These are phyloP conservation scores for Epistrophella euchroma DNA, from an alignment of 2,888 invertebrate species.

Conservation along the genomic window DNA sequence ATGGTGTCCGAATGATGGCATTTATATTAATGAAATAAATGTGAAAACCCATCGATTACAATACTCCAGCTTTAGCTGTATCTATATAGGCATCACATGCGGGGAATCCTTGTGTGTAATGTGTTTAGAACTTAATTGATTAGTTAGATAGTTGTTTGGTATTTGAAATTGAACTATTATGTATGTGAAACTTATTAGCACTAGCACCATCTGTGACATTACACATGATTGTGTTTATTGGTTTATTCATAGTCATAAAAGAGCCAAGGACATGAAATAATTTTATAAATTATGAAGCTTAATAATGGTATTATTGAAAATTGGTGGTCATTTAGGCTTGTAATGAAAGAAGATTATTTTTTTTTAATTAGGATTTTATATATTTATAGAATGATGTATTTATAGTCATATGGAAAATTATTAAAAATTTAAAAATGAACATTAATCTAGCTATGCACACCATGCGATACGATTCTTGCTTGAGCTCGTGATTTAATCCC, in stretches of 20 bases:
- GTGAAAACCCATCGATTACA: constrained; percentile 25
- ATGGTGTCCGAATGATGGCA: not conserved
- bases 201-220: constrained; percentile 37
- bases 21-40: constrained; percentile 41
- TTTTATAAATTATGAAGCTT: not conserved
- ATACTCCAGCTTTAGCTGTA: not conserved
- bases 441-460: no score
- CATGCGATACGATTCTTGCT: no score
- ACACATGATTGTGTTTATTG: constrained; percentile 34
- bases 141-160: constrained; percentile 57
- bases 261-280: constrained; percentile 20
- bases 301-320: not conserved
- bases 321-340: not conserved
- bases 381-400: not conserved
- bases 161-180: constrained; percentile 54
- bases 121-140: constrained; percentile 64
- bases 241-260: not conserved
- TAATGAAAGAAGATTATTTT: not conserved
- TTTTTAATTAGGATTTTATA: not conserved
- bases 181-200: constrained; percentile 26
- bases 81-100: not conserved
- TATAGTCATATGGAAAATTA: no score
- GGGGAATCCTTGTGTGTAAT: constrained; percentile 24
- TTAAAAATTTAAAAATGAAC: no score
- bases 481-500: no score